A percentile compares a stretch with the other conserved stretches of the same genome.
Conservation (phyloP, 1,140 invertebrate genomes). For the Elymnias hypermnestra region DNA sequence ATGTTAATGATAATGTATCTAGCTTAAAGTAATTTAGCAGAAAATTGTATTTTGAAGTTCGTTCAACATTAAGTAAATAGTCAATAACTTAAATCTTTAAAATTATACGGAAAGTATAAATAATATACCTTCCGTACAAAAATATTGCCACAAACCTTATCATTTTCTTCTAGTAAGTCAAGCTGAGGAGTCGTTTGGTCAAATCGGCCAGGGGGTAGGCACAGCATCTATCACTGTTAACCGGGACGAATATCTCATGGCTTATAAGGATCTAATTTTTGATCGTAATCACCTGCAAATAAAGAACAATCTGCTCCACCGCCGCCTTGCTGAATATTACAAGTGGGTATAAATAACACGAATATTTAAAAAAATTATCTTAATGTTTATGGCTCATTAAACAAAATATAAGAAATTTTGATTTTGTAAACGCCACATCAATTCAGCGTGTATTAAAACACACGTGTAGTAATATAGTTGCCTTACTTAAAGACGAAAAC, state of each 20-base stretch:
- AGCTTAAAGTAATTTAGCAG: too few species aligned
- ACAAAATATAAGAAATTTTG: not conserved
- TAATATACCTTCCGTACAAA: too few species aligned
- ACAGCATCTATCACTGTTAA: conserved; percentile 36
- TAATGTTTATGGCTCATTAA: not conserved
- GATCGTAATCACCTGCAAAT: conserved; percentile 48
- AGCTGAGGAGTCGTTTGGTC: conserved; percentile 27
- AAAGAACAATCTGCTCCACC: conserved; percentile 58
- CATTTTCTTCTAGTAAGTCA: conserved; percentile 2
- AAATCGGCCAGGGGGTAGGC: conserved; percentile 42
- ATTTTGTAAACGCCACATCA: too few species aligned
- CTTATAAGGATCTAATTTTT: conserved; percentile 46
- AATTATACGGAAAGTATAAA: too few species aligned
- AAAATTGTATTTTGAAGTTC: too few species aligned
- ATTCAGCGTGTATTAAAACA: too few species aligned
- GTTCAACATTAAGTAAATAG: too few species aligned
- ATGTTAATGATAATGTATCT: too few species aligned
- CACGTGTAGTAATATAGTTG: too few species aligned
- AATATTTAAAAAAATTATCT: not conserved
- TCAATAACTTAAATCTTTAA: too few species aligned
- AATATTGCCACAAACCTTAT: too few species aligned
- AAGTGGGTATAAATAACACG: conserved; percentile 34
- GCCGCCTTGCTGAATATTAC: conserved; percentile 60
- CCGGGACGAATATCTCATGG: conserved; percentile 54
- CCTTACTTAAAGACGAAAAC: too few species aligned